Conservation (phyloP, 1,140 invertebrate species). For the Pissodes strobi region DNA sequence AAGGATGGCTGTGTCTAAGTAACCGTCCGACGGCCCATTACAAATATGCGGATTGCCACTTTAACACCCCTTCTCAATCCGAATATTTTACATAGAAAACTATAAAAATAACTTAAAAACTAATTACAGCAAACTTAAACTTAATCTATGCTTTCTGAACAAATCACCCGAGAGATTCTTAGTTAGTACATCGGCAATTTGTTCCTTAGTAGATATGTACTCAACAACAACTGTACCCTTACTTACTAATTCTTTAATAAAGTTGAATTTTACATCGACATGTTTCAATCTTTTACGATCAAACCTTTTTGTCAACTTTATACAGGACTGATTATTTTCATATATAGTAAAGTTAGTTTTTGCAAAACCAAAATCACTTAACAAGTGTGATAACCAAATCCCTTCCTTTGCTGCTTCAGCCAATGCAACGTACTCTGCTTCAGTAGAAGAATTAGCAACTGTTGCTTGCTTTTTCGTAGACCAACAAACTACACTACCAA, state of each 20-base stretch:
- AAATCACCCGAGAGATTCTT: not conserved
- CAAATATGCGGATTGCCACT: too few relatives aligned
- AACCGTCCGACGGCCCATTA: too few relatives aligned
- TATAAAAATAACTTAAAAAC: not conserved
- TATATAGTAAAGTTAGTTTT: slow-evolving; percentile 7
- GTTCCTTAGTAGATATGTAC: too few relatives aligned
- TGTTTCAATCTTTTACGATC: not conserved
- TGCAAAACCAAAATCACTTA: slow-evolving; percentile 10
- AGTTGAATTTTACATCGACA: not conserved
- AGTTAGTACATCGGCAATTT: not conserved
- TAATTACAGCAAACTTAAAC: not conserved
- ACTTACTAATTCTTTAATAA: not conserved
- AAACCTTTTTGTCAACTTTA: not conserved
- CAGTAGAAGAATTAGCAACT: slow-evolving; percentile 41
- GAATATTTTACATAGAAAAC: not conserved
- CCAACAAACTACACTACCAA: slow-evolving; percentile 38
- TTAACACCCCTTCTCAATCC: not conserved
- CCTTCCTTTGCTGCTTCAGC: slow-evolving; percentile 51
- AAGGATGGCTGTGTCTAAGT: too few relatives aligned
- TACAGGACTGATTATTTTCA: slow-evolving; percentile 1
- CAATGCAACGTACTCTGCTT: slow-evolving; percentile 53
- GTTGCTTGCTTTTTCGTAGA: slow-evolving; percentile 32
- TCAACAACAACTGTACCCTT: not conserved
- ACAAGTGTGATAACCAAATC: slow-evolving; percentile 9
- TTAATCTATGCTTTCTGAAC: not conserved